Conservation (phyloP, 2,888 invertebrate species). For the Archips crataeganus region DNA sequence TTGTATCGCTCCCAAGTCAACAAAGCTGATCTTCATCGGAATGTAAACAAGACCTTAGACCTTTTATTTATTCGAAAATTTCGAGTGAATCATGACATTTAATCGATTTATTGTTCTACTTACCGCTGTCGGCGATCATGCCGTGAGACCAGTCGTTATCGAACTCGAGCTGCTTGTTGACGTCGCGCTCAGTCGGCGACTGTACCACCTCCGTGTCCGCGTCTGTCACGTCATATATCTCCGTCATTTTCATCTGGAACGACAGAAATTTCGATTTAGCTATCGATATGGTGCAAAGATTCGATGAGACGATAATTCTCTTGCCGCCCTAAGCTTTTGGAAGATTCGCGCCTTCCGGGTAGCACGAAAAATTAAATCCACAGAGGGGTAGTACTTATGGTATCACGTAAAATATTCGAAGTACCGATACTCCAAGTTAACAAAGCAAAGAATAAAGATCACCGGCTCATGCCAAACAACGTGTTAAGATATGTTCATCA, state of each 20-base stretch:
- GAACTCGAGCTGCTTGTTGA: constrained; percentile 88
- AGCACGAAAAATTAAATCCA: no score
- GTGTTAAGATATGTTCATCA: neutral
- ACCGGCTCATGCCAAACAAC: neutral
- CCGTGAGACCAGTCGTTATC: constrained; percentile 88
- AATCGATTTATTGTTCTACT: constrained; percentile 38
- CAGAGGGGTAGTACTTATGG: no score
- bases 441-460: neutral
- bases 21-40: no score
- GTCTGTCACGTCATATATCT: constrained; percentile 95
- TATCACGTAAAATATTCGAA: no score
- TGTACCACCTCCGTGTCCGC: constrained; percentile 89
- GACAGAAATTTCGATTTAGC: constrained; percentile 9
- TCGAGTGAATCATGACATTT: neutral
- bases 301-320: no score
- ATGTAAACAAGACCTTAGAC: no score
- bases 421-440: no score
- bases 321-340: no score
- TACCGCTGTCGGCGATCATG: constrained; percentile 65
- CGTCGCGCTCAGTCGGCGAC: constrained; percentile 86
- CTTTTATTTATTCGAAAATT: no score
- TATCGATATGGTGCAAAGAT: no score
- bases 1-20: no score
- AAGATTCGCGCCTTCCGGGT: no score
- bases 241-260: constrained; percentile 92